Base-by-base conservation (phyloP, 2,797 vertebrate species). In the Calcarius lapponicus region DNA sequence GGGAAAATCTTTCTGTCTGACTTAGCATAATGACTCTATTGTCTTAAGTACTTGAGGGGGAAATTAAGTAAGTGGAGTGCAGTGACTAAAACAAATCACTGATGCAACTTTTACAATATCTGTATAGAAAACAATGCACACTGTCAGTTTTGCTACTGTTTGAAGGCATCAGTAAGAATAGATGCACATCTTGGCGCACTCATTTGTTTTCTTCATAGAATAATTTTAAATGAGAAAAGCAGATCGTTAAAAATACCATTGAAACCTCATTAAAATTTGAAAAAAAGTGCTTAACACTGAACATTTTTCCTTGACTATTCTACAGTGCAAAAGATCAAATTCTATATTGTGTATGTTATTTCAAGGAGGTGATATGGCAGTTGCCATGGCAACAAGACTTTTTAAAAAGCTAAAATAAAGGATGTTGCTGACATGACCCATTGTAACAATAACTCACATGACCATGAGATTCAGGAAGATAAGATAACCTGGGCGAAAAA, bases 241-340 rank as follows among this genome's bases (percentile, higher is more conserved):
- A 72, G 40, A 53, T 22, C 80, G 43, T 73, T 86, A 64, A 85
- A 97, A 88, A 62, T 80, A 60, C 34, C 6, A 45, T 36, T 80
- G 61, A 80, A 67, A 69, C 2, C 26, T 88, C 76, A 80, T 92
- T 95, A 86, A 91, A 94, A 80, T 92, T 62, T 48, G 12, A 15
- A 36, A 60, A 57, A 20, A 21, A 19, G 17, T 50, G 17, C n/a
- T 91, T 80, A 72, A 57, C 69, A 65, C 7, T 20, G 48, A 94
- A 47, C 6, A 40, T 60, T 86, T 95, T 95, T 61, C 11, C 31
- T 88, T 95, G 58, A 70, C 72, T 47, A 72, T 73, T 83, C 21
- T 45, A 86, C 66, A 83, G 76, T 79, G 80, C 75, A 94, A 91
- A 95, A 95, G 94, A 93, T 95, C 75, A 78, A 93, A 88, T 85